Conservation (phyloP, 1,140 invertebrate species). For the Limonius californicus region DNA sequence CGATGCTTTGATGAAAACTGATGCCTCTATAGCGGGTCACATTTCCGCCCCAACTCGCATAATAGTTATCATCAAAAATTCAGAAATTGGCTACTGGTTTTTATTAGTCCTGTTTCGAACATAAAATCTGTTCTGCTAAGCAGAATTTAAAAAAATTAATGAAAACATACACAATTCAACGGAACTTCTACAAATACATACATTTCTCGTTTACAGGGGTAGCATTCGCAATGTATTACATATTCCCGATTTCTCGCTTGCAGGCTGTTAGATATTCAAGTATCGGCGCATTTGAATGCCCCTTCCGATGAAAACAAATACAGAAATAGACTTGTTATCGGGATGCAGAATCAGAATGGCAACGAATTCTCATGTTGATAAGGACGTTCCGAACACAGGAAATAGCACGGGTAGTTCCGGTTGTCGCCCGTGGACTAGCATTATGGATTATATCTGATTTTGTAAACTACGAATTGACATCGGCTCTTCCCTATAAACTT, state of each 20-base stretch:
- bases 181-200: no score
- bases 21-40: no score
- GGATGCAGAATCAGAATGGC: conserved; percentile 17
- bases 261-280: neutral
- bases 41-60: no score
- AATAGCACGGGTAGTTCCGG: conserved; percentile 28
- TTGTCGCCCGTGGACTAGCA: conserved; percentile 23
- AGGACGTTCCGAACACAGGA: conserved; percentile 30
- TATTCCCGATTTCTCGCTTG: no score
- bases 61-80: no score
- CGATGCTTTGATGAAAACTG: neutral
- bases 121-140: no score
- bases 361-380: conserved; percentile 20
- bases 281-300: conserved; percentile 14
- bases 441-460: conserved; percentile 23
- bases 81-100: no score
- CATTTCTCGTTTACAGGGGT: no score
- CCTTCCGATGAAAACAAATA: conserved; percentile 11
- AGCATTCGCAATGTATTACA: no score
- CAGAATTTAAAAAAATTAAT: no score
- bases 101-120: no score
- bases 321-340: conserved; percentile 22
- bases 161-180: no score
- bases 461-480: conserved; percentile 14
- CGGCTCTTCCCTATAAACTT: conserved; percentile 7